phyloP scores from a whole-genome alignment of 2,888 invertebrate genomes.

The Prenolepis imparis region DNA sequence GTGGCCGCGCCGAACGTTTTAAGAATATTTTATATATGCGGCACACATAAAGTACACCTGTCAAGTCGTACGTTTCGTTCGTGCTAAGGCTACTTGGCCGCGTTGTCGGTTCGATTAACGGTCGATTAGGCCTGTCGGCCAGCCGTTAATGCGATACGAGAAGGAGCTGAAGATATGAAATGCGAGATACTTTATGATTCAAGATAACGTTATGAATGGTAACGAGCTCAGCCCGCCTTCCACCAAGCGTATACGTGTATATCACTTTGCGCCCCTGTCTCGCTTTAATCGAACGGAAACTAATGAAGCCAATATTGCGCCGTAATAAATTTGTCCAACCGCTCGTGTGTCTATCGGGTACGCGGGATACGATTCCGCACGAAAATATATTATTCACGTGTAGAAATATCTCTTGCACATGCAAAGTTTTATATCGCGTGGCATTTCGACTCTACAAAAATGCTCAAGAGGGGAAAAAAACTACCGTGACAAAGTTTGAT shows the following conservation, averaged over 20 bases:
- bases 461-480: background rate
- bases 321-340: slow-evolving; percentile 65
- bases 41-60: slow-evolving; percentile 72
- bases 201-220: slow-evolving; percentile 78
- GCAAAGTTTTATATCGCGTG: slow-evolving; percentile 31
- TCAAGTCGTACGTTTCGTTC: slow-evolving; percentile 73
- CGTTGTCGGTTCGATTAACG: slow-evolving; percentile 80
- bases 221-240: slow-evolving; percentile 74
- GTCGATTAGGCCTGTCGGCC: slow-evolving; percentile 82
- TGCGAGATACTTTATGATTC: slow-evolving; percentile 80
- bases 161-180: slow-evolving; percentile 77
- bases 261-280: slow-evolving; percentile 52
- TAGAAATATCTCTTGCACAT: slow-evolving; percentile 40
- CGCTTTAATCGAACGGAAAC: slow-evolving; percentile 76
- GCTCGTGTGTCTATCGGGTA: slow-evolving; percentile 44
- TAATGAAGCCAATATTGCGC: slow-evolving; percentile 74
- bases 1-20: slow-evolving; percentile 33
- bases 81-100: slow-evolving; percentile 69
- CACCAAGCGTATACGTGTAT: slow-evolving; percentile 41
- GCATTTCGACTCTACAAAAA: slow-evolving; percentile 8
- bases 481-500: background rate
- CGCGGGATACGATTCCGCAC: slow-evolving; percentile 10
- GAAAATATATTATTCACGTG: slow-evolving; percentile 31
- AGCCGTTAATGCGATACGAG: slow-evolving; percentile 80
- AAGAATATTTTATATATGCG: slow-evolving; percentile 48